Base-by-base conservation (phyloP, 1,140 invertebrate genomes). In the Lasioglossum albipes region DNA sequence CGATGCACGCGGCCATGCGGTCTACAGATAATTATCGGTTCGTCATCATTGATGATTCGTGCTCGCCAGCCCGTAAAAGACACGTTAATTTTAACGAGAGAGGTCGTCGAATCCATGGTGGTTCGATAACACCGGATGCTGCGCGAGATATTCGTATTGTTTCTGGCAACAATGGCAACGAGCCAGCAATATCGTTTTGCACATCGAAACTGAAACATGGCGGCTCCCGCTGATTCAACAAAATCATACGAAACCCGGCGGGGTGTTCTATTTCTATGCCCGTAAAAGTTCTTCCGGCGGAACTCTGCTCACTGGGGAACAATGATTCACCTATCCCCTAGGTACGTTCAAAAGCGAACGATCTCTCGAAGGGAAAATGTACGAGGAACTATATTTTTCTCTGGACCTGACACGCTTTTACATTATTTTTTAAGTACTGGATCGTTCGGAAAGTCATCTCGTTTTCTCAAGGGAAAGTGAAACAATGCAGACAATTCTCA, bases 21-120 rank as follows among this genome's bases (percentile, higher is more conserved):
- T 41, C 62, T 49, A 84, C 67, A 81, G 82, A 86, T n/a, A n/a
- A n/a, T 82, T 80, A 79, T 86, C 52, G 68, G 62, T 68, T 41
- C 79, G 16, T 71, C 45, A 10, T 3, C 45, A 13, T 49, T 49
- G 3, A 5, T 71, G 65, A 82, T 68, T 75, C 5, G 36, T 59
- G 59, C 52, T 49, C 31, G 49, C 31, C n/a, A 22, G 49, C 64
- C 59, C 57, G 61, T 62, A 57, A 57, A 49, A 49, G 36, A 41
- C 27, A 16, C 18, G 61, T 78, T 59, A 64, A 78, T 71, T 71
- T 84, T 77, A 77, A 81, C 73, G 9, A 16, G 27, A n/a, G 27
- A n/a, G 65, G 2, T 70, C 64, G 22, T 73, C 16, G 71, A 69
- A 68, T 74, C 45, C 69, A 79, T 65, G 27, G 49, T 62, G 22